Conservation (phyloP, 2,797 vertebrate genomes). For the Sparidentex hasta region DNA sequence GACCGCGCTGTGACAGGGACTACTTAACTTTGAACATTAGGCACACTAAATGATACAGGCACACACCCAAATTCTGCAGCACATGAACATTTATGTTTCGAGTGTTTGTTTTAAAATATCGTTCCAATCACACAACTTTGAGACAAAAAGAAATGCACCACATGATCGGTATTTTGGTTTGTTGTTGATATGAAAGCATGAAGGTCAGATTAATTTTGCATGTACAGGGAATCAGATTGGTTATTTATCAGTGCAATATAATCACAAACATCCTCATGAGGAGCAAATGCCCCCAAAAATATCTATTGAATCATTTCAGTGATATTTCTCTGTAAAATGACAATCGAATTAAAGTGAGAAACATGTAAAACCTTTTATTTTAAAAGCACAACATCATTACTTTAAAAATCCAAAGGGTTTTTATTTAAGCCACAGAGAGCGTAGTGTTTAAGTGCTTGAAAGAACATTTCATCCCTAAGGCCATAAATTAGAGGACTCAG, state of each 20-base stretch:
- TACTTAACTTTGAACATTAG: too few species aligned
- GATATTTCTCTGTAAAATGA: too few species aligned
- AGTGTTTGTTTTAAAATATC: background rate
- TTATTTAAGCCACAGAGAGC: conserved; percentile 34
- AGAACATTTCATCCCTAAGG: conserved; percentile 70
- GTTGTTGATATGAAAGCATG: background rate
- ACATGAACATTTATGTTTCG: background rate
- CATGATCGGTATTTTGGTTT: background rate
- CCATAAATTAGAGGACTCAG: conserved; percentile 81
- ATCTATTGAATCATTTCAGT: background rate
- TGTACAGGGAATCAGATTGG: too few species aligned
- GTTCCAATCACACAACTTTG: background rate
- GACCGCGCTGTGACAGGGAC: too few species aligned
- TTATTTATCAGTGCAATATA: too few species aligned
- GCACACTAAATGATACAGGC: background rate
- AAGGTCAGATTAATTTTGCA: too few species aligned
- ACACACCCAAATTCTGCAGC: background rate
- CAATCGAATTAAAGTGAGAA: too few species aligned
- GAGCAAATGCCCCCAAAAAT: background rate
- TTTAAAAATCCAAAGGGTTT: conserved; percentile 1
- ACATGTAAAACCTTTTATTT: conserved; percentile 58
- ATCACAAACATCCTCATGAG: too few species aligned
- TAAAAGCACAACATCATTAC: background rate
- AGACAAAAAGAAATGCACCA: background rate
- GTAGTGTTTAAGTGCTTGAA: conserved; percentile 41